Conservation (phyloP, 1,140 invertebrate species). For the Yoshiicerus persimilis region DNA sequence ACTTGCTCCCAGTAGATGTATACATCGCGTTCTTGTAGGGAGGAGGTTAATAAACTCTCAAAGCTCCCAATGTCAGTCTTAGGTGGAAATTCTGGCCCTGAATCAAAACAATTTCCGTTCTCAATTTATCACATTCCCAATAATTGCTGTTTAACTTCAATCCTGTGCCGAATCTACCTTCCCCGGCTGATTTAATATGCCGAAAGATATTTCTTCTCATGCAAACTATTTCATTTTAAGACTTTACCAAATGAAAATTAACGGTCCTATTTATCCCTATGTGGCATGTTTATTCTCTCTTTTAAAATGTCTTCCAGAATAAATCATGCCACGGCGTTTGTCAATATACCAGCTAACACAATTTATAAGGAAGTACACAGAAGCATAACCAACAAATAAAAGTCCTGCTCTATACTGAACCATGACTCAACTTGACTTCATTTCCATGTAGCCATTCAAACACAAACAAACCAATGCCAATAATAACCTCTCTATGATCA, state of each 20-base stretch:
- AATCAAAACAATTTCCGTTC: slow-evolving; percentile 1
- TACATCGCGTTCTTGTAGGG: slow-evolving; percentile 31
- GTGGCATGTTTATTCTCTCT: not conserved
- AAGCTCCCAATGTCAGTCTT: slow-evolving; percentile 44
- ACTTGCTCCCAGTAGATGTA: slow-evolving; percentile 46
- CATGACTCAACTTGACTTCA: not conserved
- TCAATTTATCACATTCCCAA: slow-evolving; percentile 21
- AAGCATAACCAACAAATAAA: no score
- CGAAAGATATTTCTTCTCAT: no score
- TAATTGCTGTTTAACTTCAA: not conserved
- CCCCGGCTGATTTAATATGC: no score
- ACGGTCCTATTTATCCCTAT: not conserved
- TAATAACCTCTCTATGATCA: not conserved
- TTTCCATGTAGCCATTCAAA: not conserved
- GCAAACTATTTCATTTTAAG: no score
- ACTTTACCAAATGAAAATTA: not conserved
- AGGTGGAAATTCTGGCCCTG: slow-evolving; percentile 42
- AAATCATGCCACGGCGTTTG: no score
- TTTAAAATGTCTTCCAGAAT: not conserved
- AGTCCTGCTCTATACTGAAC: no score
- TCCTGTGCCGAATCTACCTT: no score
- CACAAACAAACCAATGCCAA: not conserved
- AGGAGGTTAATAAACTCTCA: slow-evolving; percentile 23
- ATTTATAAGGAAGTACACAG: no score
- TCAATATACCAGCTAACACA: no score